Conservation (phyloP, 2,797 vertebrate genomes). For the Paratrypauchen microcephalus region DNA sequence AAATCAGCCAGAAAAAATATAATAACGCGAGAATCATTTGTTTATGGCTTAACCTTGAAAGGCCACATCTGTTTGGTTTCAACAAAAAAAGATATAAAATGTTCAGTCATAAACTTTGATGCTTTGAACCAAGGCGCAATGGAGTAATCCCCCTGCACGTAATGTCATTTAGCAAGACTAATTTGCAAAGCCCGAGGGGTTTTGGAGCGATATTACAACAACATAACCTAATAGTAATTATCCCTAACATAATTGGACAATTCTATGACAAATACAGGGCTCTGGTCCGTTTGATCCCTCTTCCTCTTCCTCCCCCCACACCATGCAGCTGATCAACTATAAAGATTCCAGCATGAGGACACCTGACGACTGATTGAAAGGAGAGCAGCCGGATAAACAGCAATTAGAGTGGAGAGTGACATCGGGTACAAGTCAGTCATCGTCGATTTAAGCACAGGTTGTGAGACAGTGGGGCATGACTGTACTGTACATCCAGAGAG, state of each 20-base stretch:
- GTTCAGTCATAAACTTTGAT: slow-evolving; percentile 37
- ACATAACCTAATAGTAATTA: slow-evolving; percentile 56
- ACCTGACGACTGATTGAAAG: slow-evolving; percentile 50
- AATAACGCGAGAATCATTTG: background rate
- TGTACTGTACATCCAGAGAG: slow-evolving; percentile 41
- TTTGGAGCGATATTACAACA: slow-evolving; percentile 50
- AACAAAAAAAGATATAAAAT: slow-evolving; percentile 4
- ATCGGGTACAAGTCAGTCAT: slow-evolving; percentile 48
- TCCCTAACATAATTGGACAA: slow-evolving; percentile 31
- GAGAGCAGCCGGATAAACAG: slow-evolving; percentile 51
- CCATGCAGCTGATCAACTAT: slow-evolving; percentile 22
- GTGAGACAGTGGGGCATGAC: slow-evolving; percentile 53
- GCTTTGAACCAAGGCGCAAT: slow-evolving; percentile 52
- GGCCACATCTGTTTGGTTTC: slow-evolving; percentile 2
- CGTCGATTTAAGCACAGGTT: slow-evolving; percentile 51
- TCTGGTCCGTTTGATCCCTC: slow-evolving; percentile 36
- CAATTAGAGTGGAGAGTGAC: slow-evolving; percentile 51
- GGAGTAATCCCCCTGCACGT: slow-evolving; percentile 50
- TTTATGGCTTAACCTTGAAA: slow-evolving; percentile 3
- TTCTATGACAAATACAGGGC: slow-evolving; percentile 35
- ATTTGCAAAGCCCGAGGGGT: slow-evolving; percentile 51
- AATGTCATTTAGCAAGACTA: slow-evolving; percentile 59
- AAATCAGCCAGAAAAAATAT: slow-evolving; percentile 19
- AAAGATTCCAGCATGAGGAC: slow-evolving; percentile 40
- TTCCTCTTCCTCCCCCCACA: too few relatives aligned